These are phyloP conservation scores for Phocoena phocoena DNA, from an alignment of 2,113 vertebrate species.

Conservation along the genomic window DNA sequence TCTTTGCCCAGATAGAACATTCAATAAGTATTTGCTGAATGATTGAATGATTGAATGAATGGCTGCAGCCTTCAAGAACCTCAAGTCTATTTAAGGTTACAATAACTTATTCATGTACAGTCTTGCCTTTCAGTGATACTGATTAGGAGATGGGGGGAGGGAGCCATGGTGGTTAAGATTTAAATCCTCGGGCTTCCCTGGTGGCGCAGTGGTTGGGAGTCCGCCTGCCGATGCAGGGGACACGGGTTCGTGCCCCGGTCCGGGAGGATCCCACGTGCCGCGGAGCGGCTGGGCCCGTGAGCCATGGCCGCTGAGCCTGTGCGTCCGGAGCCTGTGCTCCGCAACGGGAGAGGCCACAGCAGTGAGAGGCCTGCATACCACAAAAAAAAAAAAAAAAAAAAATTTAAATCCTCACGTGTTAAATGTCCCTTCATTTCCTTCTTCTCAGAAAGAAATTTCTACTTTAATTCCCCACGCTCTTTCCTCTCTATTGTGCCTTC, in stretches of 20 bases:
- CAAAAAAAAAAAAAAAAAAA: too few relatives aligned
- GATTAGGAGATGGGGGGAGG: background rate
- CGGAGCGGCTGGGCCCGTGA: too few relatives aligned
- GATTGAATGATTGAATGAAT: background rate
- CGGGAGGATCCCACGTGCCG: too few relatives aligned
- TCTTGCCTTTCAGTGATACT: background rate
- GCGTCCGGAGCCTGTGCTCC: too few relatives aligned
- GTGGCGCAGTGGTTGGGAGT: too few relatives aligned
- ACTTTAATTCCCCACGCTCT: background rate
- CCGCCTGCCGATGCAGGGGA: too few relatives aligned
- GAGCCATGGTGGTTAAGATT: background rate
- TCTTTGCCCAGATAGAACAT: background rate
- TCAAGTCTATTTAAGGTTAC: background rate
- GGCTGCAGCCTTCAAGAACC: background rate
- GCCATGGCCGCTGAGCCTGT: too few relatives aligned
- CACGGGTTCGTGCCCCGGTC: too few relatives aligned
- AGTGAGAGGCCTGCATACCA: too few relatives aligned
- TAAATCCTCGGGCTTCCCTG: background rate
- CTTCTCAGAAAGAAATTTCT: background rate
- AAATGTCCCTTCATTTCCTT: background rate
- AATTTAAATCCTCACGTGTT: background rate
- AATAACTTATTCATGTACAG: too few relatives aligned
- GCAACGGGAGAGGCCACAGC: too few relatives aligned
- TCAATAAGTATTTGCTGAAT: background rate
- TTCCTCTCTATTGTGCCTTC: background rate